Conservation (phyloP, 2,797 vertebrate species). For the Pteropus rufus region DNA sequence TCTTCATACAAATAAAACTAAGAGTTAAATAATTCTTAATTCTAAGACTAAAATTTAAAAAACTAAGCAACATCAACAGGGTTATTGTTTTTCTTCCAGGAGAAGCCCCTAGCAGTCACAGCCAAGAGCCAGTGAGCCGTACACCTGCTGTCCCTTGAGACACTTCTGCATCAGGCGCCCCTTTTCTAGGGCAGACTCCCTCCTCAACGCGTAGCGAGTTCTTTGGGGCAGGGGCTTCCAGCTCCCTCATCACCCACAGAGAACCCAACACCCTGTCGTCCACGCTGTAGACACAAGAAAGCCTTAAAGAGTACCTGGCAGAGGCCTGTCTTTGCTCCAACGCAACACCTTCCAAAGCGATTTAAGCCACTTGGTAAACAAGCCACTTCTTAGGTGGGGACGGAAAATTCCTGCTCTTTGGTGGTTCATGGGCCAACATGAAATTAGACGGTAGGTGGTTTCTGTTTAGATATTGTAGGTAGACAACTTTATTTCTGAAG, state of each 20-base stretch:
- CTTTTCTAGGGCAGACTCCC: background rate
- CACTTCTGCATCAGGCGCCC: background rate
- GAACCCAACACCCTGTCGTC: background rate
- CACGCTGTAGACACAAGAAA: background rate
- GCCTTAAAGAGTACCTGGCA: background rate
- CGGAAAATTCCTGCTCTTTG: slow-evolving; percentile 61
- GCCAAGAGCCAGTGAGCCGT: background rate
- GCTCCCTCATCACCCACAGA: background rate
- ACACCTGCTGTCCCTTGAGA: background rate
- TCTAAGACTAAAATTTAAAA: background rate
- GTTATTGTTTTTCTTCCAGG: background rate
- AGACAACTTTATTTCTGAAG: slow-evolving; percentile 60
- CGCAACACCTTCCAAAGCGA: background rate
- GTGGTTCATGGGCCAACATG: slow-evolving; percentile 33
- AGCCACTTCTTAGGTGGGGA: background rate
- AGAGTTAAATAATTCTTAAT: slow-evolving; percentile 3
- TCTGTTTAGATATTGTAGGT: slow-evolving; percentile 65
- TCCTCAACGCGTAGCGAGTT: background rate
- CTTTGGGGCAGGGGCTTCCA: background rate
- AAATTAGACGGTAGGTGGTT: slow-evolving; percentile 59
- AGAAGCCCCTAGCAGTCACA: background rate
- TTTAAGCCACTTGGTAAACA: background rate
- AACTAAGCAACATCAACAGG: background rate
- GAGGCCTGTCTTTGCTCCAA: background rate
- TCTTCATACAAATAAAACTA: background rate